phyloP scores from a whole-genome alignment of 2,113 vertebrate genomes.

The Tachycineta bicolor region DNA sequence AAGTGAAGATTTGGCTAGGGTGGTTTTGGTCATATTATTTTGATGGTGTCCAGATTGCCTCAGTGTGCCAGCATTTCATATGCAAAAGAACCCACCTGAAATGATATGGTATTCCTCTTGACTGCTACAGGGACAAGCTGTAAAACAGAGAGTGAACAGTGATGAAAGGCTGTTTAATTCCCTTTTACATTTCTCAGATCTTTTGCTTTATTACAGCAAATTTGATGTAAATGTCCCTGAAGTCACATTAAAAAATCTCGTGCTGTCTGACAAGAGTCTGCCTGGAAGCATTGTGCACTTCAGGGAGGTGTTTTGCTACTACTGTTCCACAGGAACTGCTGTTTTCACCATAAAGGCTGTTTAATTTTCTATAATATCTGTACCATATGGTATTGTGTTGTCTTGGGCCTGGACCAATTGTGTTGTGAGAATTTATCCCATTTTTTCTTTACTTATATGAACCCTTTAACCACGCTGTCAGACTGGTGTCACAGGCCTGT shows the following conservation, averaged over 20 bases:
- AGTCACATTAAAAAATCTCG: background rate
- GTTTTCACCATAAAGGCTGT: background rate
- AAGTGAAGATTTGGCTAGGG: background rate
- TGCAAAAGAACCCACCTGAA: background rate
- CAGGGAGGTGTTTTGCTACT: background rate
- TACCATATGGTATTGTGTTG: background rate
- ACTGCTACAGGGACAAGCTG: background rate
- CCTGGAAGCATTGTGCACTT: background rate
- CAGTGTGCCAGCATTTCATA: background rate
- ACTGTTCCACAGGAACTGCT: background rate
- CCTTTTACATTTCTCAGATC: background rate
- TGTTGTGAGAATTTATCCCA: background rate
- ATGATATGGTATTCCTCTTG: background rate
- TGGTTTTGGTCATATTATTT: background rate
- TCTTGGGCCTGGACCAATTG: background rate
- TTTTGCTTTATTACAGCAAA: background rate
- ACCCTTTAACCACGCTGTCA: background rate
- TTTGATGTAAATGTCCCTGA: background rate
- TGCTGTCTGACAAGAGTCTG: background rate
- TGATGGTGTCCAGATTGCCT: background rate
- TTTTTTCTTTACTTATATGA: background rate
- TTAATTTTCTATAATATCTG: background rate
- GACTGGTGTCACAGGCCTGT: background rate
- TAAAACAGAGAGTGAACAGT: background rate
- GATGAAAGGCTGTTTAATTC: background rate